Conservation (phyloP, 2,113 vertebrate species). For the Caranx ignobilis region DNA sequence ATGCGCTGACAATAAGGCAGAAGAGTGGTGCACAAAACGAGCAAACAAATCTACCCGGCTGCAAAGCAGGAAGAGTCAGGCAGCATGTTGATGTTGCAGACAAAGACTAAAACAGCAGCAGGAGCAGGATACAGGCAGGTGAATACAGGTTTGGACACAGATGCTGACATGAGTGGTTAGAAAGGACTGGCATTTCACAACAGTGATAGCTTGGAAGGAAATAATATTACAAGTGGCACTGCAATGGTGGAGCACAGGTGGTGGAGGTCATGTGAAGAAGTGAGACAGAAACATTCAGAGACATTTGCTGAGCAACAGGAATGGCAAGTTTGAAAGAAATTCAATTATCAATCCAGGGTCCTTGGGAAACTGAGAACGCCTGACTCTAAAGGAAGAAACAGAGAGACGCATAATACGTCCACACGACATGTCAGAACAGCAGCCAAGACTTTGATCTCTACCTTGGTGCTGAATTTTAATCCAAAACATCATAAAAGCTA, state of each 20-base stretch:
- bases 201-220: no score
- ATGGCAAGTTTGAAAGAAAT: neutral
- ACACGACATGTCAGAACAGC: neutral
- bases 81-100: neutral
- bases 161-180: neutral
- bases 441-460: neutral
- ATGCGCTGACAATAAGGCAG: neutral
- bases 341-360: neutral
- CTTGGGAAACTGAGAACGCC: neutral
- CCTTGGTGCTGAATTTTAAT: neutral
- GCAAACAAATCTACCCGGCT: neutral
- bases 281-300: neutral
- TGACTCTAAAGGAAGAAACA: neutral
- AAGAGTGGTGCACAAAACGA: neutral
- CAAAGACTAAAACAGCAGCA: neutral
- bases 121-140: neutral
- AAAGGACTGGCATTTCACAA: neutral
- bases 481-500: conserved; percentile 3
- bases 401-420: neutral
- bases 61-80: neutral
- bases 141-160: neutral
- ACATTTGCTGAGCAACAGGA: neutral
- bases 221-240: neutral
- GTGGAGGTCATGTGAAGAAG: neutral
- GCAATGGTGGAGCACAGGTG: neutral